Evolutionary conservation across 64 coral and sea anemone genomes (phyloP), one percentile per base, ranked within the genome.

Genomic region (Acropora tenuis): DNA sequence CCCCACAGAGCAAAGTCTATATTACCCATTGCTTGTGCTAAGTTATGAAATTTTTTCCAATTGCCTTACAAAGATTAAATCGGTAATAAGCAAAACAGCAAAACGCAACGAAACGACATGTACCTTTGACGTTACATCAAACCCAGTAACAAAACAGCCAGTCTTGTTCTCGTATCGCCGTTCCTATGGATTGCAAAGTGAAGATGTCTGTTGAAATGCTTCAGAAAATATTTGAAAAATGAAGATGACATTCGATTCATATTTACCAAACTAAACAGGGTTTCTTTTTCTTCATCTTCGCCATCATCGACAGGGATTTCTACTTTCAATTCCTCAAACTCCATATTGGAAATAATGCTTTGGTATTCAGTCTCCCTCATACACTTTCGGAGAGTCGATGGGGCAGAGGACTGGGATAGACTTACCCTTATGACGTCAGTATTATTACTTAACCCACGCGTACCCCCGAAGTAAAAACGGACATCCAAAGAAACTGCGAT

Each of bases 321-420:
- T 48, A 98, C 89, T 81, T 95, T 98, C 72, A 98, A 85, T 58
- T 98, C 96, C 87, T 98, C 96, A 60, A 98, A 98, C 93, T 98
- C 96, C 96, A 98, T 98, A 88, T 98, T 98, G 92, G 68, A 96
- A 63, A 55, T 55, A 55, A 63, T 8, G 61, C 16, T 78, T 73
- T 63, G 73, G 78, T 87, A 17, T 61, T 44, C 44, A 48, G 55
- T 6, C 73, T 58, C 43, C 73, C 40, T 89, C 41, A 2, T 50
- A 9, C 49, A 76, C 2, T 30, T 30, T 30, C 30, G 30, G 30
- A 30, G 30, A 30, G 30, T 30, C 30, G 30, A 30, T 30, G 30
- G 30, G 30, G 30, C 30, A 30, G 30, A 30, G 30, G 30, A 30
- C 0, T 30, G 30, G 30, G 30, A 30, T 30, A 30, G 30, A 30